phyloP scores from a whole-genome alignment of 2,797 vertebrate genomes.

The Babyrousa celebensis region DNA sequence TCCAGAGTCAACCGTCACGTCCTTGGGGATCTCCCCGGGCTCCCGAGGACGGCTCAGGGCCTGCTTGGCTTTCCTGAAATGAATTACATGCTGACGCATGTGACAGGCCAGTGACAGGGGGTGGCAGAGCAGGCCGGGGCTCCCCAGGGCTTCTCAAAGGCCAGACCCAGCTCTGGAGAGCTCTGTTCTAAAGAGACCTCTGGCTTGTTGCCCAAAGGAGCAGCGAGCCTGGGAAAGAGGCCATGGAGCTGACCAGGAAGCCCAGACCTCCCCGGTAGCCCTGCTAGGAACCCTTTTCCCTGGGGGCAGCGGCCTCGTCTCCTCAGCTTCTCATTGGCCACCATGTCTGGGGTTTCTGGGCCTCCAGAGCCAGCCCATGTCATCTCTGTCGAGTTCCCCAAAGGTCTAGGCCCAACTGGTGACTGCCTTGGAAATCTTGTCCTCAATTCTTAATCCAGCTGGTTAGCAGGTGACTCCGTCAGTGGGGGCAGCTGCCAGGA shows the following conservation, averaged over 20 bases:
- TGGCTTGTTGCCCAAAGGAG: neutral
- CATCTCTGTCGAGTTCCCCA: neutral
- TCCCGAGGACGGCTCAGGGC: neutral
- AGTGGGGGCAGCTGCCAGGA: neutral
- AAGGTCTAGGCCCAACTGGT: neutral
- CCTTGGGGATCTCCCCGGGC: neutral
- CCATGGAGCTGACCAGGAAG: neutral
- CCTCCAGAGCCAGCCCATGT: neutral
- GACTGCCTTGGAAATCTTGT: neutral
- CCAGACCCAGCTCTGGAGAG: neutral
- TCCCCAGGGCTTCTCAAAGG: neutral
- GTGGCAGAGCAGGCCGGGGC: neutral
- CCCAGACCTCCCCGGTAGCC: neutral
- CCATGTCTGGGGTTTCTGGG: neutral
- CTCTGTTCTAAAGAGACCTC: neutral
- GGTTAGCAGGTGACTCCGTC: neutral
- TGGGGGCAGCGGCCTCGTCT: accelerated
- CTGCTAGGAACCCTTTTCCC: neutral
- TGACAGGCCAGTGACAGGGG: neutral
- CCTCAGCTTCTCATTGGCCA: neutral
- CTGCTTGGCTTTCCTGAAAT: conserved; percentile 57
- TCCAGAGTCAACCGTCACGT: accelerated
- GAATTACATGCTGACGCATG: accelerated
- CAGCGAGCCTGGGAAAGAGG: neutral
- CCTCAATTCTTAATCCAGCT: neutral